Conservation (phyloP, 2,888 invertebrate genomes). For the Drosophila neoperkinsi region DNA sequence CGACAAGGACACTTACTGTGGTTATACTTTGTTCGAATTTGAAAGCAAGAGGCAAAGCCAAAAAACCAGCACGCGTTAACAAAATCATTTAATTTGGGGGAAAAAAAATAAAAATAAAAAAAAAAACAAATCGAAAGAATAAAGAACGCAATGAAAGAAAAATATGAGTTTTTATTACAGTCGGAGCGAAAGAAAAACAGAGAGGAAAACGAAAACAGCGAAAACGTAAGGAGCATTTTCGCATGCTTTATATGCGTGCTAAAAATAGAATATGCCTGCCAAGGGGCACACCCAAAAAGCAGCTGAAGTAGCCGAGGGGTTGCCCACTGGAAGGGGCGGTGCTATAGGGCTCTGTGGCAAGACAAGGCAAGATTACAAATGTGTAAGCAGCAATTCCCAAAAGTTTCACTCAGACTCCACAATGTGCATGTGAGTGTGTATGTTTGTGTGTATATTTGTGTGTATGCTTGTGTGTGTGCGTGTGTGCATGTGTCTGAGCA, state of each 20-base stretch:
- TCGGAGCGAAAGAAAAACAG: constrained; percentile 20
- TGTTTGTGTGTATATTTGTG: constrained; percentile 11
- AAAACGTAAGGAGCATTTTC: constrained; percentile 53
- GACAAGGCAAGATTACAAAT: constrained; percentile 79
- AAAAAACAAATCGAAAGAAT: constrained; percentile 5
- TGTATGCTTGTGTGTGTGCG: constrained; percentile 20
- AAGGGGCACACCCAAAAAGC: constrained; percentile 73
- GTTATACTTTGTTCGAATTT: constrained; percentile 27
- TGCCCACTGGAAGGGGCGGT: constrained; percentile 2
- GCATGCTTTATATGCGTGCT: constrained; percentile 59
- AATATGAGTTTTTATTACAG: constrained; percentile 77
- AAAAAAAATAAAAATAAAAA: constrained; percentile 22
- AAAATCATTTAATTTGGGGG: constrained; percentile 76
- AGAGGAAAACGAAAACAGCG: constrained; percentile 24
- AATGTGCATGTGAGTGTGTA: constrained; percentile 5
- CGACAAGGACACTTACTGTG: constrained; percentile 14
- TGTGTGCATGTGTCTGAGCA: constrained; percentile 35
- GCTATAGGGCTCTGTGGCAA: constrained; percentile 31
- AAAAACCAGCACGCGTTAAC: constrained; percentile 67
- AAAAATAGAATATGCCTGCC: constrained; percentile 77
- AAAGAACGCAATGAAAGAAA: constrained; percentile 43
- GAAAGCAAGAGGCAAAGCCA: constrained; percentile 55
- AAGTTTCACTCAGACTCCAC: constrained; percentile 54
- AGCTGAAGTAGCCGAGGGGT: constrained; percentile 43
- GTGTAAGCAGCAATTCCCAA: constrained; percentile 78